These are phyloP conservation scores for Antechinus stuartii DNA, from an alignment of 2,113 vertebrate species.

Conservation along the genomic window DNA sequence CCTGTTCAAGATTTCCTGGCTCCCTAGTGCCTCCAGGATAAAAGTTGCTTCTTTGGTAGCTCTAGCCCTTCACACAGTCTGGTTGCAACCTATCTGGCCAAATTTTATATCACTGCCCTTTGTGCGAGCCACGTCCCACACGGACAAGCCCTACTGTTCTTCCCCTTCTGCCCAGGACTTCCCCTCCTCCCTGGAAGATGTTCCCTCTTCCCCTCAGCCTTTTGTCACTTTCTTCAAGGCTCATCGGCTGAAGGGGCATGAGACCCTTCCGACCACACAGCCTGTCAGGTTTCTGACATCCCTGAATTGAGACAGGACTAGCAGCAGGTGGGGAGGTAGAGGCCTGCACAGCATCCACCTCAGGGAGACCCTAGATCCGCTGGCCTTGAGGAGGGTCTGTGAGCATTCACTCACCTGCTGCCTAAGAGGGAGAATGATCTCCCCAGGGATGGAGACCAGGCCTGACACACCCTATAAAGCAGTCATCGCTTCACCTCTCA, in stretches of 20 bases:
- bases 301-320: neutral
- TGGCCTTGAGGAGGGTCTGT: no score
- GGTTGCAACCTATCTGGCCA: neutral
- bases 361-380: neutral
- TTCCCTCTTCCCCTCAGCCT: neutral
- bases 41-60: neutral
- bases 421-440: neutral
- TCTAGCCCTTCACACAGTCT: neutral
- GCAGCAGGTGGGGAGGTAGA: neutral
- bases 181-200: neutral
- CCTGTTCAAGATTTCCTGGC: neutral
- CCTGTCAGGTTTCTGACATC: no score
- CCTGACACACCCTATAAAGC: neutral
- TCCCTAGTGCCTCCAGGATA: neutral
- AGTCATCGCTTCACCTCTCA: neutral
- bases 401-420: neutral
- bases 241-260: no score
- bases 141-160: no score
- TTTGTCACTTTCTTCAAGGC: neutral
- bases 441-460: neutral
- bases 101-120: neutral
- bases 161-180: no score
- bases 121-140: accelerated
- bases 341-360: neutral
- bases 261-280: neutral